Conservation (phyloP, 2,797 vertebrate genomes). For the Carduelis carduelis region DNA sequence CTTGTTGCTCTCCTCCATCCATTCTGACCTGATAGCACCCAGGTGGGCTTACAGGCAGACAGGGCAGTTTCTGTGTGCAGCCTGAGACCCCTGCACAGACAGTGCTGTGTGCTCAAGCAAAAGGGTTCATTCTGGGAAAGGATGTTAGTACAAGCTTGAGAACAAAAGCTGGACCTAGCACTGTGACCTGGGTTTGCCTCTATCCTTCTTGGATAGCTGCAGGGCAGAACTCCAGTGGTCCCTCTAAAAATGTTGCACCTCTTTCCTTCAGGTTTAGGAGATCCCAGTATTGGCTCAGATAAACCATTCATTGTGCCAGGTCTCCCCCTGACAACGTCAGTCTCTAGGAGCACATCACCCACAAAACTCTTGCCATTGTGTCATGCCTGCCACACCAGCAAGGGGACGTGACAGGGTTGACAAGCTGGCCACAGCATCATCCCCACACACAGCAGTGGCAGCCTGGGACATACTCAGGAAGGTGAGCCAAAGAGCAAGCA, state of each 20-base stretch:
- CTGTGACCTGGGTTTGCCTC: background rate
- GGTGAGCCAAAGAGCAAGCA: background rate
- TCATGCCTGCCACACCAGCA: background rate
- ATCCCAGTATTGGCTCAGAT: background rate
- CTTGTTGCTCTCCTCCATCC: background rate
- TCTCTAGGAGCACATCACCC: background rate
- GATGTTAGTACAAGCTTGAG: background rate
- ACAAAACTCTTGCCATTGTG: accelerated
- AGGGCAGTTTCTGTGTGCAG: background rate
- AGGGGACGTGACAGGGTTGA: accelerated
- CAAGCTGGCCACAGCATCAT: accelerated
- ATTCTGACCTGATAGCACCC: background rate
- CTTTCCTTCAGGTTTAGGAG: background rate
- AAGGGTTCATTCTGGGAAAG: background rate
- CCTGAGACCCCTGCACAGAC: background rate
- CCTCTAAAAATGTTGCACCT: background rate
- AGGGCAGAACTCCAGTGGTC: background rate
- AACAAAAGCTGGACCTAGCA: background rate
- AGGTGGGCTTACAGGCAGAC: background rate
- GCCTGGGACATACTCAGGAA: background rate
- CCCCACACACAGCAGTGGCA: background rate
- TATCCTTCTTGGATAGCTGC: background rate
- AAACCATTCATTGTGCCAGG: background rate
- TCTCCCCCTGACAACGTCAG: background rate
- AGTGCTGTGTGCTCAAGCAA: background rate